A percentile compares a stretch with the other conserved stretches of the same genome.
These are phyloP conservation scores for Chelon labrosus DNA, from an alignment of 2,797 vertebrate genomes.

Conservation along the genomic window DNA sequence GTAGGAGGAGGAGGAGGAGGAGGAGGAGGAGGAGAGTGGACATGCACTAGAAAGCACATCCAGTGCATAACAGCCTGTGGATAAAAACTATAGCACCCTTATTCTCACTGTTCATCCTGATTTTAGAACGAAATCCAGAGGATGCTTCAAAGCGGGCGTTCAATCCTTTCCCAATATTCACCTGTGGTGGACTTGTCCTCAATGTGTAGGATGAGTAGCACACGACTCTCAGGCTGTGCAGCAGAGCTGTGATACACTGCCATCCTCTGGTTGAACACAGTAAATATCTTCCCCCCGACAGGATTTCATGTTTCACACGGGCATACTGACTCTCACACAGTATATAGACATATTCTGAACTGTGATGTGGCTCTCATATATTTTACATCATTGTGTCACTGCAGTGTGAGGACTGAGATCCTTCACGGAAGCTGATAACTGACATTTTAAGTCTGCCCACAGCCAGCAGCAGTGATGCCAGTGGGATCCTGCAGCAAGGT, in stretches of 20 bases:
- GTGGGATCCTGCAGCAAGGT: no score
- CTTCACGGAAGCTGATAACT: no score
- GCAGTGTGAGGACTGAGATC: no score
- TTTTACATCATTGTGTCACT: no score
- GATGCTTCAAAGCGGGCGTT: slow-evolving; percentile 56
- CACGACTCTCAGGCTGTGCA: not conserved
- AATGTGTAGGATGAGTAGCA: slow-evolving; percentile 4
- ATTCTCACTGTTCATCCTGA: slow-evolving; percentile 40
- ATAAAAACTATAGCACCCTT: slow-evolving; percentile 20
- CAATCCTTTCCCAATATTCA: slow-evolving; percentile 21
- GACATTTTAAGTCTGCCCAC: no score
- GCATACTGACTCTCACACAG: not conserved
- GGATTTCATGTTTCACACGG: not conserved
- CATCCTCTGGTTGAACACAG: slow-evolving; percentile 66
- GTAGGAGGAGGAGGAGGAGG: not conserved
- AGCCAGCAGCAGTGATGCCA: no score
- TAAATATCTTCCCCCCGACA: not conserved
- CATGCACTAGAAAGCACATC: slow-evolving; percentile 29
- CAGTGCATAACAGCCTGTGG: slow-evolving; percentile 28
- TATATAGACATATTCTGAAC: no score
- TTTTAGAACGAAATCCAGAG: slow-evolving; percentile 51
- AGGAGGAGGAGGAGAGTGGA: not conserved
- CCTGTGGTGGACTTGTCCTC: slow-evolving; percentile 32
- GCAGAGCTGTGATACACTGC: slow-evolving; percentile 65
- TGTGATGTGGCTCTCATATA: no score